Conservation (phyloP, 1,140 invertebrate genomes). For the Macrosteles quadrilineatus region DNA sequence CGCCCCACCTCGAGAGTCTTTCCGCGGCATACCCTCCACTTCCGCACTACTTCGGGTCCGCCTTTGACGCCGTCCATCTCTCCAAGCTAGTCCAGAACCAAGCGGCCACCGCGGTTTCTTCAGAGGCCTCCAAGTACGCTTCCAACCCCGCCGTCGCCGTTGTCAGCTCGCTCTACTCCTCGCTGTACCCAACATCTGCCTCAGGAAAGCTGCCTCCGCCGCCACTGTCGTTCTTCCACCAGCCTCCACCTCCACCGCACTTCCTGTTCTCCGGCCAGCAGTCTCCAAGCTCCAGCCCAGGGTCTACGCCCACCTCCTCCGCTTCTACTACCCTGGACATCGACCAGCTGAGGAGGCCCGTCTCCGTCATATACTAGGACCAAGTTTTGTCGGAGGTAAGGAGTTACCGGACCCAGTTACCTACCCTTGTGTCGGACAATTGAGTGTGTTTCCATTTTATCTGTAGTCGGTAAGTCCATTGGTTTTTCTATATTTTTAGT, state of each 20-base stretch:
- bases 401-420: not conserved
- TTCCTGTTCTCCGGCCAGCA: constrained; percentile 37
- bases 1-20: constrained; percentile 50
- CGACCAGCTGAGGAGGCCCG: constrained; percentile 42
- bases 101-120: constrained; percentile 34
- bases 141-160: constrained; percentile 53
- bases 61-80: constrained; percentile 64
- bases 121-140: constrained; percentile 43
- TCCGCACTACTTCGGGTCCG: constrained; percentile 58
- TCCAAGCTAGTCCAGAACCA: constrained; percentile 56
- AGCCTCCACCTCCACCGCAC: constrained; percentile 40
- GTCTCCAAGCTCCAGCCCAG: constrained; percentile 38
- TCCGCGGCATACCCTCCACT: constrained; percentile 43
- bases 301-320: constrained; percentile 23
- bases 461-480: too few species aligned
- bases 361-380: constrained; percentile 42
- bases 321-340: constrained; percentile 38
- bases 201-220: constrained; percentile 30
- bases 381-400: constrained; percentile 1
- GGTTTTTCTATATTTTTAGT: not conserved
- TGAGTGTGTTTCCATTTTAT: too few species aligned
- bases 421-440: not conserved
- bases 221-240: constrained; percentile 32
- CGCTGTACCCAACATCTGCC: constrained; percentile 52
- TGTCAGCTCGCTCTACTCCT: constrained; percentile 64